Base-by-base conservation (phyloP, 2,888 invertebrate species). In the Acronicta leporina region DNA sequence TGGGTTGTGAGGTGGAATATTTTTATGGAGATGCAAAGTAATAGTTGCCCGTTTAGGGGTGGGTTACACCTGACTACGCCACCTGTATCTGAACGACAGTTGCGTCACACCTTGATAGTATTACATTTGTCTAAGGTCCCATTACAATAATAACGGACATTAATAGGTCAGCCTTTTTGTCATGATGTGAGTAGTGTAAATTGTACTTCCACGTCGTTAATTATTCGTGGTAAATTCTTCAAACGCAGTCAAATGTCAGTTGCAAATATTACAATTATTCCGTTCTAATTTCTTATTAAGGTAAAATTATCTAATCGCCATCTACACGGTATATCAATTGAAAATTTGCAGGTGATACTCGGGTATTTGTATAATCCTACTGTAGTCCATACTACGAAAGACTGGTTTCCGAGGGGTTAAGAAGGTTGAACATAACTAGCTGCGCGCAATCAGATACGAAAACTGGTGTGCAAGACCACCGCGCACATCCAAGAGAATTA, bases 61-160 rank as follows among this genome's bases (percentile, higher is more conserved):
- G 67, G 75, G 61, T 68, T 76, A 76, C 90, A 92, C 90, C 90
- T 91, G 92, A 89, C 86, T 63, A 48, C 74, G 70, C 85, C 91
- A 90, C 89, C 91, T 89, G 89, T 88, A 88, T 51, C 59, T 60
- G 68, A 65, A 65, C 75, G 86, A 83, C 88, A 90, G 89, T 91
- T 91, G 90, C 82, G 84, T 88, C 85, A 90, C 89, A 89, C 90
- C 88, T 91, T 90, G 84, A 79, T 57, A 66, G 57, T 40, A 68
- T 63, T 71, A 61, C 77, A 68, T 74, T 79, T 64, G 78, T 78
- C 78, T 82, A 79, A 70, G 80, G 73, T 70, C 73, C 80, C 73
- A 83, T 85, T 85, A 81, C 71, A 82, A 84, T 83, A 85, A 80
- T 83, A 85, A 84, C 85, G 85, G 84, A 69, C 77, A 70, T 60